phyloP scores from a whole-genome alignment of 2,113 vertebrate genomes.

The Naja naja region DNA sequence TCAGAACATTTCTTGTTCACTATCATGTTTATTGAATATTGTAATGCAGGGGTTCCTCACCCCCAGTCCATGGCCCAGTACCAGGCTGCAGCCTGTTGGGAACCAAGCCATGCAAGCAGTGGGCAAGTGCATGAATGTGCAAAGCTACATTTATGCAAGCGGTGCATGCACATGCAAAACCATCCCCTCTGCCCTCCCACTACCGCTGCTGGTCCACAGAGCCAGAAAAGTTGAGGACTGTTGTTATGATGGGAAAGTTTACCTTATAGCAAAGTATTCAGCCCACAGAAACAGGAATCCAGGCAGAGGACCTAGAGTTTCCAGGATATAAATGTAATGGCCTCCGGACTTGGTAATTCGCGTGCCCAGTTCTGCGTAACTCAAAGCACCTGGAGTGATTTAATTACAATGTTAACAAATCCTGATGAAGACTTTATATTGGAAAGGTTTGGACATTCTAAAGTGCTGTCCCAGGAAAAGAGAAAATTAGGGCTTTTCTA shows the following conservation, averaged over 20 bases:
- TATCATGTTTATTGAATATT: background rate
- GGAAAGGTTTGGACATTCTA: background rate
- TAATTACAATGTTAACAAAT: constrained; percentile 27
- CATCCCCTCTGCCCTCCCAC: no score
- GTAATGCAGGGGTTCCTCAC: background rate
- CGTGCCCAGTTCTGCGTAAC: constrained; percentile 88
- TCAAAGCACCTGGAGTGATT: constrained; percentile 76
- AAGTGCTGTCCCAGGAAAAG: background rate
- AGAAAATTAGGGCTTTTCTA: background rate
- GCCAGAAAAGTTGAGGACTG: background rate
- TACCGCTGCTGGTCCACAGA: no score
- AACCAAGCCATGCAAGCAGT: no score
- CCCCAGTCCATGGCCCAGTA: no score
- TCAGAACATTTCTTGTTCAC: background rate
- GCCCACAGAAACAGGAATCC: constrained; percentile 84
- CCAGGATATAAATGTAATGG: constrained; percentile 85
- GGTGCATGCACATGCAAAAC: no score
- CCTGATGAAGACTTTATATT: background rate
- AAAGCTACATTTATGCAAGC: no score
- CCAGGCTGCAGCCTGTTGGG: no score
- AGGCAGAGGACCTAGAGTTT: constrained; percentile 82
- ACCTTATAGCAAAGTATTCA: constrained; percentile 86
- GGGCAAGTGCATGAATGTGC: no score
- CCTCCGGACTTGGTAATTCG: constrained; percentile 85
- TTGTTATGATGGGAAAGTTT: constrained; percentile 14